Conservation (phyloP, 2,888 invertebrate genomes). For the Drosophila hamatofila region DNA sequence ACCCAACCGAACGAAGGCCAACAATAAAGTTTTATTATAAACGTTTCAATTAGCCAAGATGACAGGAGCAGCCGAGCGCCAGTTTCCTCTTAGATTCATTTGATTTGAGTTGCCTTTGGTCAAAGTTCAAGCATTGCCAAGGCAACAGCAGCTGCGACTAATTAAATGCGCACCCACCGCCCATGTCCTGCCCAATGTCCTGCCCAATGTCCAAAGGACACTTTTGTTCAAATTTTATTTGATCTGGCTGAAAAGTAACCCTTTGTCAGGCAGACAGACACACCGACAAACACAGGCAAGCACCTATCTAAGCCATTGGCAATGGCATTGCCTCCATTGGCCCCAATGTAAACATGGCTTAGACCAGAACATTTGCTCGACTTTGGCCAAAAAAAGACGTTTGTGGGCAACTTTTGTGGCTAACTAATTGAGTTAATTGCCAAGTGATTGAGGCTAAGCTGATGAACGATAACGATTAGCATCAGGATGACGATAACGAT, state of each 20-base stretch:
- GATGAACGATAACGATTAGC: constrained; percentile 20
- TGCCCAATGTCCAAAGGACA: constrained; percentile 58
- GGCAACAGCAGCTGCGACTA: constrained; percentile 66
- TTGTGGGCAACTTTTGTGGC: constrained; percentile 49
- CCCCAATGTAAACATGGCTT: constrained; percentile 56
- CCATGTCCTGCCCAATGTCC: constrained; percentile 5
- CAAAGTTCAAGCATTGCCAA: constrained; percentile 55
- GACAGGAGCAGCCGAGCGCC: constrained; percentile 34
- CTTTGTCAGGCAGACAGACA: constrained; percentile 10
- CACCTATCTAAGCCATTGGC: constrained; percentile 25
- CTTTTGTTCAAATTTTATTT: constrained; percentile 68
- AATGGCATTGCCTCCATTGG: constrained; percentile 9
- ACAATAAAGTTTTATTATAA: constrained; percentile 69
- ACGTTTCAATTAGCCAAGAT: constrained; percentile 71
- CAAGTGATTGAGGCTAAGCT: constrained; percentile 46
- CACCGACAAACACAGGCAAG: not conserved
- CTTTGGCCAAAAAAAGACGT: constrained; percentile 43
- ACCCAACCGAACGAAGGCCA: constrained; percentile 1
- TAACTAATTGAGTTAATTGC: constrained; percentile 69
- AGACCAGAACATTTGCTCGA: constrained; percentile 47
- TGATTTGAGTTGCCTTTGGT: constrained; percentile 53
- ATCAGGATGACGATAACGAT: not conserved
- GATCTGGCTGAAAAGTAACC: constrained; percentile 38
- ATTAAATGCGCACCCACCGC: constrained; percentile 63
- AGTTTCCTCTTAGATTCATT: constrained; percentile 20